Conservation (phyloP, 2,797 vertebrate genomes). For the Dryobates pubescens region DNA sequence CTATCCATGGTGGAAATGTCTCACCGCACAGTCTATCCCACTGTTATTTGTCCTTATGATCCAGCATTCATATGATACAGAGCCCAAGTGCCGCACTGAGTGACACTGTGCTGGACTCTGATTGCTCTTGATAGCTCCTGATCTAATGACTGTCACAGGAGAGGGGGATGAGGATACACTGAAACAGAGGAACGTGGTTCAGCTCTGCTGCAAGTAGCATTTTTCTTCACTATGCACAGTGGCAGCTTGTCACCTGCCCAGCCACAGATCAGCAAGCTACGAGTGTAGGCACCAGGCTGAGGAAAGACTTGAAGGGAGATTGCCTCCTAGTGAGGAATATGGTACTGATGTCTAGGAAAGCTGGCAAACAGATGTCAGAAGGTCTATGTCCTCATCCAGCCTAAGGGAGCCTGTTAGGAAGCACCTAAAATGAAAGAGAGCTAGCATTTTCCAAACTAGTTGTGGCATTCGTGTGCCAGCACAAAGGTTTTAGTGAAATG, state of each 20-base stretch:
- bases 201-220: background rate
- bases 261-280: background rate
- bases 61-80: background rate
- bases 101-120: background rate
- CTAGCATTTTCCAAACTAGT: background rate
- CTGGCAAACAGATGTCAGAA: background rate
- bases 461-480: background rate
- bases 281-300: background rate
- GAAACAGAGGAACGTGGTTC: background rate
- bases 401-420: background rate
- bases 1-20: background rate
- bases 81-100: background rate
- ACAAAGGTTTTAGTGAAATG: background rate
- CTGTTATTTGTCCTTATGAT: background rate
- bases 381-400: background rate
- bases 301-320: background rate
- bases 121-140: background rate
- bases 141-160: background rate
- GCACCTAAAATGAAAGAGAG: background rate
- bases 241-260: background rate
- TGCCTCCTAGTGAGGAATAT: background rate
- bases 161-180: background rate
- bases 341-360: background rate
- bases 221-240: background rate
- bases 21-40: background rate